A percentile compares a stretch with the other conserved stretches of the same genome.
Evolutionary conservation across 2,113 vertebrate species (phyloP).

Genomic region (Menidia beryllina): DNA sequence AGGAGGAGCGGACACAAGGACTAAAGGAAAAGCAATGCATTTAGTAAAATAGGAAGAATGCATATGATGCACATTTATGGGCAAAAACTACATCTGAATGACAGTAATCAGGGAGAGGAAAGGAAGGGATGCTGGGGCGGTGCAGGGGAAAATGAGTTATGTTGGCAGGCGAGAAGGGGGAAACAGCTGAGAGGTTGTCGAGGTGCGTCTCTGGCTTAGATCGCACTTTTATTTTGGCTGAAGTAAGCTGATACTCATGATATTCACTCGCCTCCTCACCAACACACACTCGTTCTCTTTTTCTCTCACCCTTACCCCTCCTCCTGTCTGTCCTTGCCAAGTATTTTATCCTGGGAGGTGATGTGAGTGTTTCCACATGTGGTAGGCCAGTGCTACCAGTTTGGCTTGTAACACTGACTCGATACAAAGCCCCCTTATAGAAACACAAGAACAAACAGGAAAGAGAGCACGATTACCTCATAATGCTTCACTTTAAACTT

Average conservation of each 20-base stretch:
- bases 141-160: conserved; percentile 63
- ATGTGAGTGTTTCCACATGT: conserved; percentile 79
- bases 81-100: conserved; percentile 12
- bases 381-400: conserved; percentile 73
- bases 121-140: conserved; percentile 18
- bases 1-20: conserved; percentile 1
- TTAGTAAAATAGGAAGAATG: conserved; percentile 15
- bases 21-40: not conserved
- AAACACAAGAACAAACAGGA: conserved; percentile 68
- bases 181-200: conserved; percentile 81
- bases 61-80: not conserved
- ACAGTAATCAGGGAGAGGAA: conserved; percentile 19
- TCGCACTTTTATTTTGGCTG: conserved; percentile 77
- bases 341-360: conserved; percentile 74
- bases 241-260: conserved; percentile 71
- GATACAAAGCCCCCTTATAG: conserved; percentile 78
- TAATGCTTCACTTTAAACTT: conserved; percentile 54
- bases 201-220: conserved; percentile 75
- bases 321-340: conserved; percentile 64
- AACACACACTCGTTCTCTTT: conserved; percentile 50
- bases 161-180: conserved; percentile 68
- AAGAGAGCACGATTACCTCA: conserved; percentile 65
- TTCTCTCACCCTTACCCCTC: conserved; percentile 37
- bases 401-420: conserved; percentile 77
- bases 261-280: conserved; percentile 25